Evolutionary conservation across 1,140 invertebrate species (phyloP), one percentile per base, ranked within the genome.

Genomic region (Philopotamus ludificatus): DNA sequence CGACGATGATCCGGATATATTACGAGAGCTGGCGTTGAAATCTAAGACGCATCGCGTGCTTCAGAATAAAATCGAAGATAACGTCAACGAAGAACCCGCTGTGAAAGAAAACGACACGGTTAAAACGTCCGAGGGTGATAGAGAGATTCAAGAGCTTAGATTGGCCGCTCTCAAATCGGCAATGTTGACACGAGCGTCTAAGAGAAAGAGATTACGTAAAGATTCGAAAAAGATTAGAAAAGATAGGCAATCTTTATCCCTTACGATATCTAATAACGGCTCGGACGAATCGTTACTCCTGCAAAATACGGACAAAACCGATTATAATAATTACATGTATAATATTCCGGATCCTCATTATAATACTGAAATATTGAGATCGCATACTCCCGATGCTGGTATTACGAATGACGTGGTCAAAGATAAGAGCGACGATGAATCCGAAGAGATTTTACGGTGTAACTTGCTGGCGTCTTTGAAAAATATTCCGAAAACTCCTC

Each of bases 81-180:
- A 41, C 25, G 1, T 59, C 34, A 18, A 41, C 15, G 26, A 64
- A 12, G 25, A 25, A 26, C 22, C 8, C 15, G 77, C 78, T 39
- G 78, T 79, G 69, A 76, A 78, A 67, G 78, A 80, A 51, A 80
- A 74, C 71, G 77, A 80, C 66, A 79, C 77, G 18, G 74, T 23
- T 12, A 59, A 15, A 7, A 23, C 22, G 4, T 7, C 8, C 22
- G 77, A 78, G 67, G 75, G 77, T 67, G 79, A 81, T 53, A 79
- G 75, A 72, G 78, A 81, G 65, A 78, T 77, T 18, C 74, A 74
- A 23, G 79, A 79, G 54, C 70, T 81, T n/a, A 73, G 79, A 64
- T 67, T 79, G 41, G 79, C 78, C 47, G 80, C 78, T 58, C 71
- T 81, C 15, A 80, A 77, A 60, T 80, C 79, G 44, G 74, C 78